A percentile compares a stretch with the other conserved stretches of the same genome.
phyloP scores from a whole-genome alignment of 2,797 vertebrate species.

The Petrocephalus schoutedeni region DNA sequence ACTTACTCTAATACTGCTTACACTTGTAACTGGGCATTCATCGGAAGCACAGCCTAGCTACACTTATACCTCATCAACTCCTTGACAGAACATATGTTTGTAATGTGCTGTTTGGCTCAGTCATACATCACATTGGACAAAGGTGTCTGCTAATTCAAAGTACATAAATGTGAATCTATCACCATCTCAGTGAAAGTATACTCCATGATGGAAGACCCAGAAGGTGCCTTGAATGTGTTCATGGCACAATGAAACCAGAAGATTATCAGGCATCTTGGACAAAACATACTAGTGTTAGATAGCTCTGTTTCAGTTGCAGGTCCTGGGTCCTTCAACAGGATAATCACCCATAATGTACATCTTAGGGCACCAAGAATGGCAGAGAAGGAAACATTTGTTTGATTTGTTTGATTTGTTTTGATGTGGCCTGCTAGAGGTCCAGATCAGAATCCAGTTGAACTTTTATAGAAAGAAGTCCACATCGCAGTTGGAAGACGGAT shows the following conservation, averaged over 20 bases:
- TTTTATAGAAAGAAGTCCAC: neutral
- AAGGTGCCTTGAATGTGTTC: neutral
- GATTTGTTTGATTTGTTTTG: neutral
- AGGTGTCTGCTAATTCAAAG: neutral
- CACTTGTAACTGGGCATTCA: neutral
- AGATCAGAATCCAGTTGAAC: neutral
- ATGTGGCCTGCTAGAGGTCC: neutral
- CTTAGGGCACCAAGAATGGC: neutral
- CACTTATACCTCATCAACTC: neutral
- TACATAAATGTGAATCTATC: neutral
- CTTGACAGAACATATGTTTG: neutral
- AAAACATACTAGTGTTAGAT: neutral
- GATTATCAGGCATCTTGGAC: neutral
- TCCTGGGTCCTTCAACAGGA: neutral
- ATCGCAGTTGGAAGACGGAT: neutral
- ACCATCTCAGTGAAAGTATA: neutral
- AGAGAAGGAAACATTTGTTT: neutral
- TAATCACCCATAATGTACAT: neutral
- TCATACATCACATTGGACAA: neutral
- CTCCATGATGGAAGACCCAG: neutral
- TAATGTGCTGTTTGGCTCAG: neutral
- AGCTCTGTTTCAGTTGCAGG: neutral
- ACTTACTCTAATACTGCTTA: neutral
- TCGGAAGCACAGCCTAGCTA: neutral
- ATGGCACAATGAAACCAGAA: neutral